These are phyloP conservation scores for Tenebrio molitor DNA, from an alignment of 1,140 invertebrate genomes.

Conservation along the genomic window DNA sequence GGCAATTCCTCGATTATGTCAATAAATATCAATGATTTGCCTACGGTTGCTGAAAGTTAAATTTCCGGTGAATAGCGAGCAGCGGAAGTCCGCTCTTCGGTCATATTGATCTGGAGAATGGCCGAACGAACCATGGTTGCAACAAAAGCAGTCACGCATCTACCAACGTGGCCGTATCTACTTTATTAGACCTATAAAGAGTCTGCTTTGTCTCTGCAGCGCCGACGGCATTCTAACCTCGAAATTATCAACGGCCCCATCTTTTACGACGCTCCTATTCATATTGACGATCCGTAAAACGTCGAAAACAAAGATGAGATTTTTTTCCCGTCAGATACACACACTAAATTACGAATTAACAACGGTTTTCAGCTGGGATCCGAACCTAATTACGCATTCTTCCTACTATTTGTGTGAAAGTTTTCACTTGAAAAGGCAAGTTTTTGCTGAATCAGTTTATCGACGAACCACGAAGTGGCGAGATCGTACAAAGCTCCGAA, in stretches of 20 bases:
- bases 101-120: constrained; percentile 43
- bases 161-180: constrained; percentile 42
- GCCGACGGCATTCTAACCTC: constrained; percentile 35
- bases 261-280: constrained; percentile 23
- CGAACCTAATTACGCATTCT: constrained; percentile 33
- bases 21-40: constrained; percentile 50
- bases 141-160: constrained; percentile 45
- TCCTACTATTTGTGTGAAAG: constrained; percentile 10
- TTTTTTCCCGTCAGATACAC: not conserved
- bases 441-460: constrained; percentile 39
- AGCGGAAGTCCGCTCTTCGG: constrained; percentile 47
- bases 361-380: constrained; percentile 1
- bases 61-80: constrained; percentile 45
- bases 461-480: constrained; percentile 16
- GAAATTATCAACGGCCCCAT: constrained; percentile 23
- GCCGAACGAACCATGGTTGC: constrained; percentile 19
- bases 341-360: not conserved
- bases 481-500: constrained; percentile 22
- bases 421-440: constrained; percentile 25
- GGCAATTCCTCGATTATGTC: constrained; percentile 45
- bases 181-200: constrained; percentile 44
- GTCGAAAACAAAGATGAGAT: constrained; percentile 20
- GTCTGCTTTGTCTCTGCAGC: constrained; percentile 41
- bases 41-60: constrained; percentile 49
- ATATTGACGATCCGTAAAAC: constrained; percentile 31